phyloP scores from a whole-genome alignment of 2,113 vertebrate genomes.

The Daboia siamensis region DNA sequence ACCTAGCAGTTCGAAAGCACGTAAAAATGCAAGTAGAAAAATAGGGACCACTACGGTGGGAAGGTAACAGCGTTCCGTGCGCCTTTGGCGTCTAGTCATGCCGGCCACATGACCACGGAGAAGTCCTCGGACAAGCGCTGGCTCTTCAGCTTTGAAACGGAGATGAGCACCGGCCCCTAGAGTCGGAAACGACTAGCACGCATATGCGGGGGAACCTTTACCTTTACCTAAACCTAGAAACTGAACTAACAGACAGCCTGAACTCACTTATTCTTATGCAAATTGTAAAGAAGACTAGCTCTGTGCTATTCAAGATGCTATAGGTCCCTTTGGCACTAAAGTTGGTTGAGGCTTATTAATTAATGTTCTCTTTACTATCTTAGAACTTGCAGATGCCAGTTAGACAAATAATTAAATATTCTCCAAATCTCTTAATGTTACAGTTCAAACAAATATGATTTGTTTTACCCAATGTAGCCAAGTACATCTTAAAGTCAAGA shows the following conservation, averaged over 20 bases:
- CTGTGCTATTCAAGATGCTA: neutral
- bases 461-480: neutral
- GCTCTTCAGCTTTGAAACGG: too few species aligned
- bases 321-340: neutral
- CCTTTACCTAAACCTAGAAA: neutral
- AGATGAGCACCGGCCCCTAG: too few species aligned
- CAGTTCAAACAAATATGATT: neutral
- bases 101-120: too few species aligned
- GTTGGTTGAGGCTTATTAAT: neutral
- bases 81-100: too few species aligned
- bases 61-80: too few species aligned
- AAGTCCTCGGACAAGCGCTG: too few species aligned
- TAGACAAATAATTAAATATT: neutral
- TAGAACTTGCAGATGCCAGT: neutral
- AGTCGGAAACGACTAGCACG: too few species aligned
- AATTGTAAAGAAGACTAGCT: neutral
- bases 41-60: too few species aligned
- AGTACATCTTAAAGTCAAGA: neutral
- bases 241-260: neutral
- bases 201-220: too few species aligned
- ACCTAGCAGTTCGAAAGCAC: too few species aligned
- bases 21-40: too few species aligned
- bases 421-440: neutral
- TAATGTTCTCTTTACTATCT: neutral
- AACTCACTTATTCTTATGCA: neutral